phyloP scores from a whole-genome alignment of 2,888 invertebrate species.

The Drosophila pseudotalamancana region DNA sequence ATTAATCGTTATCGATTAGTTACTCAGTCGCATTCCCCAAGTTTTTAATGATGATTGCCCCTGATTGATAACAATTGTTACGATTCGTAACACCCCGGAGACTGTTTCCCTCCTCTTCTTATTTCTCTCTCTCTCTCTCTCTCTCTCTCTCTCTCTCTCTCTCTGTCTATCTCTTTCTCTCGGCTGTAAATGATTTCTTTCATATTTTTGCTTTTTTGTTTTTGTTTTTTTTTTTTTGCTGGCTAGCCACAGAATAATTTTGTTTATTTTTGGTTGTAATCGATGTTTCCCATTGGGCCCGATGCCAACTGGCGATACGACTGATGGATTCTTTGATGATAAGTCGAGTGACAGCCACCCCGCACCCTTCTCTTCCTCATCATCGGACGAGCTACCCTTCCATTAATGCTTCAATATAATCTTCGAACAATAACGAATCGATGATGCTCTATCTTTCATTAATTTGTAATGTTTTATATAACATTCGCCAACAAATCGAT shows the following conservation, averaged over 20 bases:
- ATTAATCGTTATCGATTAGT: constrained; percentile 48
- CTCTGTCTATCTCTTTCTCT: neutral
- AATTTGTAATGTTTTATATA: no score
- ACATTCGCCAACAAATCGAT: no score
- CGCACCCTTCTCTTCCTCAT: neutral
- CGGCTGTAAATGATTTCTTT: constrained; percentile 21
- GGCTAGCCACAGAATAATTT: constrained; percentile 53
- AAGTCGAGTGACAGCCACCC: constrained; percentile 37
- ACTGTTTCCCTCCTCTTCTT: neutral
- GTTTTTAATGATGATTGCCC: constrained; percentile 70
- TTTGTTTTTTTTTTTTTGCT: constrained; percentile 35
- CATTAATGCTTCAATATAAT: constrained; percentile 39
- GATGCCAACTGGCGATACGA: constrained; percentile 79
- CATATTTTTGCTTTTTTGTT: constrained; percentile 31
- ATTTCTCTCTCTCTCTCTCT: no score
- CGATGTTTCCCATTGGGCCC: constrained; percentile 53
- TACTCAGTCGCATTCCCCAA: constrained; percentile 28
- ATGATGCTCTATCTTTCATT: constrained; percentile 1
- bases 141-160: no score
- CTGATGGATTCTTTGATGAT: constrained; percentile 82
- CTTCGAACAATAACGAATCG: constrained; percentile 2
- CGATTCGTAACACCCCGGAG: constrained; percentile 17
- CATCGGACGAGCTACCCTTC: neutral
- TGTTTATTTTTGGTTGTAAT: constrained; percentile 64
- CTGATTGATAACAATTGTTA: constrained; percentile 67